Percentiles rank a stretch among this genome's conserved stretches.
Conservation (phyloP, 2,888 invertebrate species). For the Phyto melanocephala region DNA sequence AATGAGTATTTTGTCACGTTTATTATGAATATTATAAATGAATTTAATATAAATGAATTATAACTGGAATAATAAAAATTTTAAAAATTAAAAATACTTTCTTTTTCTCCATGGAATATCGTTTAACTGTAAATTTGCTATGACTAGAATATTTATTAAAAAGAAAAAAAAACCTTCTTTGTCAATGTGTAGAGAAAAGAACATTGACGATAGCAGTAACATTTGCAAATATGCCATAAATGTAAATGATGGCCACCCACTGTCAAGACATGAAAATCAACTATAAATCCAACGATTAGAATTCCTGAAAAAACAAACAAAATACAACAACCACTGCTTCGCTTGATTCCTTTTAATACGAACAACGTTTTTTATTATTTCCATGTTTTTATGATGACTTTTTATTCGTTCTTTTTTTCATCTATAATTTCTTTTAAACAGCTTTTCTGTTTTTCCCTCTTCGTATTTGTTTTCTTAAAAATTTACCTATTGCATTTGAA, state of each 20-base stretch:
- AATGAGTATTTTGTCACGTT: too few species aligned
- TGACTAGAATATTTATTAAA: too few species aligned
- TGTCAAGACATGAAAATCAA: slow-evolving; percentile 46
- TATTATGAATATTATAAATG: too few species aligned
- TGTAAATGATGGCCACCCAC: slow-evolving; percentile 64
- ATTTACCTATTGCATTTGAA: slow-evolving; percentile 41
- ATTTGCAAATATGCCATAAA: neutral
- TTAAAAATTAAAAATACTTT: too few species aligned
- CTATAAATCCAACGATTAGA: slow-evolving; percentile 19
- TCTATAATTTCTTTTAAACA: neutral
- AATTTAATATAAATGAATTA: too few species aligned
- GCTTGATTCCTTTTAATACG: slow-evolving; percentile 21
- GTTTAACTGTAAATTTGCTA: too few species aligned
- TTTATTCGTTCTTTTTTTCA: slow-evolving; percentile 1
- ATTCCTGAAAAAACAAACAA: slow-evolving; percentile 13
- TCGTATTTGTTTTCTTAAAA: slow-evolving; percentile 11
- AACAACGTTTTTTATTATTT: slow-evolving; percentile 29
- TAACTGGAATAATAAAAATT: too few species aligned
- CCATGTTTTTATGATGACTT: slow-evolving; percentile 38
- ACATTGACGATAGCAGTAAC: neutral
- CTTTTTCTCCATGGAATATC: too few species aligned
- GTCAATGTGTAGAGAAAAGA: neutral
- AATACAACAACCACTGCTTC: neutral
- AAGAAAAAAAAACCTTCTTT: too few species aligned
- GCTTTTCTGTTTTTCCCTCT: neutral